These are phyloP conservation scores for Oncorhynchus clarkii DNA, from an alignment of 2,113 vertebrate genomes.

Conservation along the genomic window DNA sequence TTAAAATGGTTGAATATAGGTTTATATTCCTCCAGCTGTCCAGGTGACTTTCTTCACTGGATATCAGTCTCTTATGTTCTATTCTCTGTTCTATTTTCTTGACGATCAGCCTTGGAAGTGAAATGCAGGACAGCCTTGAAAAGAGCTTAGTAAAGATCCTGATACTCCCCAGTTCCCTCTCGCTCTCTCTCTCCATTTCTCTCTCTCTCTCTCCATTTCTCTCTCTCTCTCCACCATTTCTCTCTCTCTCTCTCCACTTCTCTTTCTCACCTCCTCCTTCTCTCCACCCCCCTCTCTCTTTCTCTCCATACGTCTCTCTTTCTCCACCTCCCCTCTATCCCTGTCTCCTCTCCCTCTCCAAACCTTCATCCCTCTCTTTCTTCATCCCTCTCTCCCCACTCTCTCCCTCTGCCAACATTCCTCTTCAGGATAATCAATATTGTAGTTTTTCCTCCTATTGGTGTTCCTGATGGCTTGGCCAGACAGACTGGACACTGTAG, in stretches of 20 bases:
- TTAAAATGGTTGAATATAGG: too few relatives aligned
- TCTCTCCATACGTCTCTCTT: neutral
- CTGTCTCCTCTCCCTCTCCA: constrained; percentile 2
- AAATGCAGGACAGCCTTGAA: constrained; percentile 40
- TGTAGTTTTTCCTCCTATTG: constrained; percentile 42
- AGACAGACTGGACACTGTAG: constrained; percentile 51
- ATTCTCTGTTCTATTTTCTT: constrained; percentile 5
- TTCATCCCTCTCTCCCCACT: neutral
- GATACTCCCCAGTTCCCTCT: constrained; percentile 24
- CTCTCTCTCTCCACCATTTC: neutral
- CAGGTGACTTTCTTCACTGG: too few relatives aligned
- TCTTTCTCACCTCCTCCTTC: constrained; percentile 11
- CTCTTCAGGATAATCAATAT: constrained; percentile 53
- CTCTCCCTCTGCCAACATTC: constrained; percentile 48
- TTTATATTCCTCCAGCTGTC: too few relatives aligned
- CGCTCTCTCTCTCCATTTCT: constrained; percentile 7
- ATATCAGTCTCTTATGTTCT: neutral
- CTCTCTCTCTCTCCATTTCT: constrained; percentile 9
- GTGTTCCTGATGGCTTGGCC: constrained; percentile 59
- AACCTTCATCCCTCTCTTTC: neutral
- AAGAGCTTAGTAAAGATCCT: constrained; percentile 26
- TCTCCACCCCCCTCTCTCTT: constrained; percentile 1
- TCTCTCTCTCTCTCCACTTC: constrained; percentile 13
- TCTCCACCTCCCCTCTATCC: neutral
- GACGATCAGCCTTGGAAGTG: constrained; percentile 15